Base-by-base conservation (phyloP, 2,797 vertebrate genomes). In the Oreonectes daqikongensis region DNA sequence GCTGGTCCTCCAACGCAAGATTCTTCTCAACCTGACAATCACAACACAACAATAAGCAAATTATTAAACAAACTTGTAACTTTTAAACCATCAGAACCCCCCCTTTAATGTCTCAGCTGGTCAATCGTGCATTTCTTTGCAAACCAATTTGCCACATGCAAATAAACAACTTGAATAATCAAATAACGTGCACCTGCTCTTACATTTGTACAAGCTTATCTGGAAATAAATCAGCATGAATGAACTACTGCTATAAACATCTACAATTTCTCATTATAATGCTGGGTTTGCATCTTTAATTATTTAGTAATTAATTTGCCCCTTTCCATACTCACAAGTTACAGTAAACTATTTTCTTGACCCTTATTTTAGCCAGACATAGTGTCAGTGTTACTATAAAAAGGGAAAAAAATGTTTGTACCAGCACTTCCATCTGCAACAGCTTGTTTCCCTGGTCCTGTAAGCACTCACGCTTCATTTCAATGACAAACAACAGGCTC, bases 401-500 rank as follows among this genome's bases (percentile, higher is more conserved):
- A 12, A 12, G 9, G 8, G 9, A 17, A 17, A 57, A 57, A 2
- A 8, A 22, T 15, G 26, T 18, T 61, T 84, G 2, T 79, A 98
- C 97, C 94, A 96, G 85, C 0, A 64, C 79, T 42, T 96, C 90
- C 90, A 95, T 90, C 87, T 93, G 92, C 83, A 92, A 86, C 81
- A 97, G 90, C 88, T 92, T 94, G 90, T 86, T 94, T 84, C 88
- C 92, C 77, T 95, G 91, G 60, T 94, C 77, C 1, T 93, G 95
- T 81, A 96, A 93, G 1, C 91, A 91, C 79, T 95, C 93, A 0
- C 87, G 95, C 90, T 97, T 97, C 96, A 98, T 96, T 90, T 98
- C 96, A 0, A 98, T 95, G 80, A 99, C 96, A 6, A 97, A 96
- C 84, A 97, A 90, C 83, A 98, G 88, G 67, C 96, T 98, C 91